phyloP scores from a whole-genome alignment of 2,888 invertebrate genomes.

The Amphipoea oculea region DNA sequence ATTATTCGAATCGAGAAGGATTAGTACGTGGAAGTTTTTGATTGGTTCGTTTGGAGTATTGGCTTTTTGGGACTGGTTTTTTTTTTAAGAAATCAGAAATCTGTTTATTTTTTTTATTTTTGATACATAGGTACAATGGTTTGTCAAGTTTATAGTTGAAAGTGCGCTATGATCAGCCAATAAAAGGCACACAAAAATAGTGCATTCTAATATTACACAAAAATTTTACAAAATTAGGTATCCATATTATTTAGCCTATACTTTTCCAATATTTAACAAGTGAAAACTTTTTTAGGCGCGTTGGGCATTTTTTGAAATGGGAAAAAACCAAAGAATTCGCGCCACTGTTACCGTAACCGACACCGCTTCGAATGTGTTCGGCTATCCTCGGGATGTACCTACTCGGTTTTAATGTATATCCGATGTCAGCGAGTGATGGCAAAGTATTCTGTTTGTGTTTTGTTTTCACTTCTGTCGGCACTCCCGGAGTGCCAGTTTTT shows the following conservation, averaged over 20 bases:
- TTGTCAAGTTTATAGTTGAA: neutral
- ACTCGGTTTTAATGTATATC: too few species aligned
- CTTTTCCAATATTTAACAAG: neutral
- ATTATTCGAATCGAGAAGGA: conserved; percentile 50
- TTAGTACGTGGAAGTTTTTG: conserved; percentile 49
- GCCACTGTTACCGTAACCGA: too few species aligned
- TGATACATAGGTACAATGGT: neutral
- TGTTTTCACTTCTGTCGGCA: too few species aligned
- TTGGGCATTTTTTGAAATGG: too few species aligned
- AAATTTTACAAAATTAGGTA: too few species aligned
- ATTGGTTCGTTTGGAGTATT: conserved; percentile 44
- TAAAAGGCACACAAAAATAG: neutral
- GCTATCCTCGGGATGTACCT: too few species aligned
- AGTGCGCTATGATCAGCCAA: neutral
- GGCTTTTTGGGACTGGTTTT: neutral
- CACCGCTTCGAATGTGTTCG: too few species aligned
- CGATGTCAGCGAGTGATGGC: too few species aligned
- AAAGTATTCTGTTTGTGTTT: too few species aligned
- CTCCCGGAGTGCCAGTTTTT: too few species aligned
- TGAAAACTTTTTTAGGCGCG: too few species aligned
- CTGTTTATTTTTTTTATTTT: neutral
- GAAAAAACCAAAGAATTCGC: too few species aligned
- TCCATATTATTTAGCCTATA: neutral
- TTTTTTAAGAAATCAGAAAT: neutral
- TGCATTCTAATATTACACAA: neutral